Percentiles rank a stretch among this genome's conserved stretches.
Conservation (phyloP, 2,797 vertebrate species). For the Decapterus maruadsi region DNA sequence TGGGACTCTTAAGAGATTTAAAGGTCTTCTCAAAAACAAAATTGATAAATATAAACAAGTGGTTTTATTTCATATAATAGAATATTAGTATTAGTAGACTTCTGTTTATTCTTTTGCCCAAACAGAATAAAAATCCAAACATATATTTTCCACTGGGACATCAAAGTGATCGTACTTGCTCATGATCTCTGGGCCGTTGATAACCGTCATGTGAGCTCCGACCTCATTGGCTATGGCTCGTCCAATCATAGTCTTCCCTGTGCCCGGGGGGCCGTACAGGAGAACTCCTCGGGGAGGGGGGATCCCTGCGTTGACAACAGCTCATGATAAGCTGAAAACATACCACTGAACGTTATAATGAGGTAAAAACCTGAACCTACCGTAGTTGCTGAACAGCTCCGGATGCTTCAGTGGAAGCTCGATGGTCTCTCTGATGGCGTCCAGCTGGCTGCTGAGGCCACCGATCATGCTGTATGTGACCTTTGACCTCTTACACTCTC, state of each 20-base stretch:
- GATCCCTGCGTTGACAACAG: constrained; percentile 85
- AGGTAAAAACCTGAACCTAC: constrained; percentile 69
- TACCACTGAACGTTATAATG: too few relatives aligned
- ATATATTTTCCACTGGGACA: neutral
- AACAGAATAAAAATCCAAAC: neutral
- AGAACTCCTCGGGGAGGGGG: constrained; percentile 93
- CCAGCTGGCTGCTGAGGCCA: constrained; percentile 90
- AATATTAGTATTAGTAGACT: too few relatives aligned
- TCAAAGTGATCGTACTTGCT: constrained; percentile 90
- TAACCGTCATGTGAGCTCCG: constrained; percentile 91
- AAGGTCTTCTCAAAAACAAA: too few relatives aligned
- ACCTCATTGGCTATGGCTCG: constrained; percentile 94
- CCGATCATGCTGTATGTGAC: constrained; percentile 95
- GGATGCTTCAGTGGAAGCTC: constrained; percentile 95
- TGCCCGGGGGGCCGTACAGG: constrained; percentile 95
- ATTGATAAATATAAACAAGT: too few relatives aligned
- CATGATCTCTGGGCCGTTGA: constrained; percentile 98
- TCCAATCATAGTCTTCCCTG: constrained; percentile 97
- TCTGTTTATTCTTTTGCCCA: too few relatives aligned
- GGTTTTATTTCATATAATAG: too few relatives aligned
- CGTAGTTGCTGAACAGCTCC: constrained; percentile 91
- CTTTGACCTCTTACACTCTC: constrained; percentile 74
- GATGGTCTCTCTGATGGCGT: constrained; percentile 91
- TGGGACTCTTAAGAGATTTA: too few relatives aligned
- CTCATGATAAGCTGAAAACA: neutral